A percentile compares a stretch with the other conserved stretches of the same genome.
These are phyloP conservation scores for Orbicella faveolata DNA, from an alignment of 64 coral and sea anemone genomes.

Conservation along the genomic window DNA sequence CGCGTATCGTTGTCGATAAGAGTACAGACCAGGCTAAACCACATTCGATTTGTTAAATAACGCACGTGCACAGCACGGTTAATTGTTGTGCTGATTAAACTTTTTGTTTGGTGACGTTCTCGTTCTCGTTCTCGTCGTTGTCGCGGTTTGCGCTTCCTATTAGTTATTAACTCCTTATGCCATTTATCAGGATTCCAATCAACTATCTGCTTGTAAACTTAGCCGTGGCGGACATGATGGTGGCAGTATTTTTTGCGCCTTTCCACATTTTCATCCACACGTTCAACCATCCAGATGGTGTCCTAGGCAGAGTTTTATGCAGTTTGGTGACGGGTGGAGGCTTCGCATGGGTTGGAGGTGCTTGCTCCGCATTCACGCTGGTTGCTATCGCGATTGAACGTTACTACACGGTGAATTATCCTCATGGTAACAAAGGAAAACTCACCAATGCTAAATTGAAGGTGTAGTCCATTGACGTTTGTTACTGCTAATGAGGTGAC, in stretches of 20 bases:
- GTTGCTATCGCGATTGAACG: neutral
- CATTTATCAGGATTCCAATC: neutral
- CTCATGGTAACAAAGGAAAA: neutral
- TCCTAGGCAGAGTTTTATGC: neutral
- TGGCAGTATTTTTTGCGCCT: neutral
- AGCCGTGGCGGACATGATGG: neutral
- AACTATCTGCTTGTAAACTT: constrained; percentile 16
- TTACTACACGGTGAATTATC: neutral
- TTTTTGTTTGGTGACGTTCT: too few species aligned
- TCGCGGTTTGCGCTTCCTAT: neutral
- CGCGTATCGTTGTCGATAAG: too few species aligned
- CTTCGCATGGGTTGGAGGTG: neutral
- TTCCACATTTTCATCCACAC: neutral
- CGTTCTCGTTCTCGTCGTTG: too few species aligned
- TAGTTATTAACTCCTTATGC: neutral
- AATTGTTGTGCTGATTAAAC: too few species aligned
- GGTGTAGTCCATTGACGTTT: neutral
- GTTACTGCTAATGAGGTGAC: neutral
- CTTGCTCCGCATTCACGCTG: neutral
- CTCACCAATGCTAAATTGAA: neutral
- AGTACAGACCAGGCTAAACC: too few species aligned
- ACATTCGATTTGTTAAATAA: too few species aligned
- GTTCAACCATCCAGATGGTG: neutral
- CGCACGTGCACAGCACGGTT: too few species aligned
- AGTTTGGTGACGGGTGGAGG: neutral